These are phyloP conservation scores for Brachionus rotundiformis DNA, from an alignment of 1,140 invertebrate species.

Conservation along the genomic window DNA sequence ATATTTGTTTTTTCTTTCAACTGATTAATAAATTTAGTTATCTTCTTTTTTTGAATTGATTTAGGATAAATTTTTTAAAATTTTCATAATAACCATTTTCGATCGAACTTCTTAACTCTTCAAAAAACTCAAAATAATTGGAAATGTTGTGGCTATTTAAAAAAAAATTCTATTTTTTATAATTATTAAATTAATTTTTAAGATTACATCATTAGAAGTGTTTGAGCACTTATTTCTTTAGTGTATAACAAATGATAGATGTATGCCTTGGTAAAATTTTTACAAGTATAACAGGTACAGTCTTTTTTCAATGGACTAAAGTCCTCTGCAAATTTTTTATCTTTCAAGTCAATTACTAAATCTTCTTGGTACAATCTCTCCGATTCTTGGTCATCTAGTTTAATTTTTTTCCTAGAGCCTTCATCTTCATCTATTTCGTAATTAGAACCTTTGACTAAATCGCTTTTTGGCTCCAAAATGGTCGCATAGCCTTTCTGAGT, in stretches of 20 bases:
- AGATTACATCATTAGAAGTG: slow-evolving; percentile 46
- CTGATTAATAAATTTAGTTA: background rate
- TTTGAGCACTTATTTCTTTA: slow-evolving; percentile 47
- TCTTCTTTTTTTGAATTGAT: slow-evolving; percentile 2
- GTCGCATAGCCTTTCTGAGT: slow-evolving; percentile 4
- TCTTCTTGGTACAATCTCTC: background rate
- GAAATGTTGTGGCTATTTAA: slow-evolving; percentile 33
- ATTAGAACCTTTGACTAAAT: background rate
- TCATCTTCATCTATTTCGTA: slow-evolving; percentile 9
- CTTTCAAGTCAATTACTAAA: slow-evolving; percentile 28
- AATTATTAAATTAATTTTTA: background rate
- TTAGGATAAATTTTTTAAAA: slow-evolving; percentile 31
- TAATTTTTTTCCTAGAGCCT: background rate
- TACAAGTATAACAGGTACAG: slow-evolving; percentile 47
- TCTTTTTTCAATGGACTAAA: slow-evolving; percentile 9
- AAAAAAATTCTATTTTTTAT: background rate
- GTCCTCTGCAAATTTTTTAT: slow-evolving; percentile 47
- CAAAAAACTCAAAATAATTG: slow-evolving; percentile 45
- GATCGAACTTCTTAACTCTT: slow-evolving; percentile 29
- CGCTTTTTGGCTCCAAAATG: background rate
- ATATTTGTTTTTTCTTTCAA: background rate
- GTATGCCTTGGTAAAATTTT: slow-evolving; percentile 36
- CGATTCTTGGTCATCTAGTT: slow-evolving; percentile 1
- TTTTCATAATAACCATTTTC: slow-evolving; percentile 30
- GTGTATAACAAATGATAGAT: slow-evolving; percentile 31